phyloP scores from a whole-genome alignment of 2,113 vertebrate genomes.

The Hirundichthys speculiger region DNA sequence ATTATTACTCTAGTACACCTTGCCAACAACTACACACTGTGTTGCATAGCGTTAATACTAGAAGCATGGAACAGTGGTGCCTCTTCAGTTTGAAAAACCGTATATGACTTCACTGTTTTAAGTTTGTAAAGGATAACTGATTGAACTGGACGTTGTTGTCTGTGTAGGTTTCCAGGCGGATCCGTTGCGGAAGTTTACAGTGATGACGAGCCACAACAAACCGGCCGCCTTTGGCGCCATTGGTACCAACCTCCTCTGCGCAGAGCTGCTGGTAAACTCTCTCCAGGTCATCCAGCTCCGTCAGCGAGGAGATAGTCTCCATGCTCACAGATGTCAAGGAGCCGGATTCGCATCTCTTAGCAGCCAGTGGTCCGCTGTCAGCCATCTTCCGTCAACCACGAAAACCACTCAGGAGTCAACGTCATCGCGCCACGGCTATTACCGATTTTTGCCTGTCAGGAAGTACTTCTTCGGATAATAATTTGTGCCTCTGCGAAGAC shows the following conservation, averaged over 20 bases:
- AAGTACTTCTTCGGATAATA: not conserved
- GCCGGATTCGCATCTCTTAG: slow-evolving; percentile 60
- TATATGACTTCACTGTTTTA: not conserved
- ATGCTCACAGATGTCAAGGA: slow-evolving; percentile 57
- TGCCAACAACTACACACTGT: no score
- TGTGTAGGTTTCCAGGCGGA: slow-evolving; percentile 3
- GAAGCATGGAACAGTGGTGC: not conserved
- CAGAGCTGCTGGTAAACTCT: slow-evolving; percentile 89
- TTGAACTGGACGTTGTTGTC: not conserved
- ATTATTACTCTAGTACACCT: no score
- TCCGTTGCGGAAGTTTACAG: slow-evolving; percentile 38
- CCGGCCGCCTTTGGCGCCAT: not conserved
- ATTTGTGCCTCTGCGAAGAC: no score
- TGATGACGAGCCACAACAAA: slow-evolving; percentile 16
- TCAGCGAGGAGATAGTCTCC: slow-evolving; percentile 87
- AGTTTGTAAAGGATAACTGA: not conserved
- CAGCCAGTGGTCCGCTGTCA: slow-evolving; percentile 37
- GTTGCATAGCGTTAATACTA: no score
- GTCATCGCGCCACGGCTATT: fast-evolving
- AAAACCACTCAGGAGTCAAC: not conserved
- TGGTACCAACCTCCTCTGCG: slow-evolving; percentile 84
- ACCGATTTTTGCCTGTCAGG: slow-evolving; percentile 48
- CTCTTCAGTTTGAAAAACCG: not conserved
- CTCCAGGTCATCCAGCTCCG: slow-evolving; percentile 92
- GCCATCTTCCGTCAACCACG: slow-evolving; percentile 65